A percentile compares a stretch with the other conserved stretches of the same genome.
Evolutionary conservation across 2,113 vertebrate genomes (phyloP).

Genomic region (Ursus arctos): DNA sequence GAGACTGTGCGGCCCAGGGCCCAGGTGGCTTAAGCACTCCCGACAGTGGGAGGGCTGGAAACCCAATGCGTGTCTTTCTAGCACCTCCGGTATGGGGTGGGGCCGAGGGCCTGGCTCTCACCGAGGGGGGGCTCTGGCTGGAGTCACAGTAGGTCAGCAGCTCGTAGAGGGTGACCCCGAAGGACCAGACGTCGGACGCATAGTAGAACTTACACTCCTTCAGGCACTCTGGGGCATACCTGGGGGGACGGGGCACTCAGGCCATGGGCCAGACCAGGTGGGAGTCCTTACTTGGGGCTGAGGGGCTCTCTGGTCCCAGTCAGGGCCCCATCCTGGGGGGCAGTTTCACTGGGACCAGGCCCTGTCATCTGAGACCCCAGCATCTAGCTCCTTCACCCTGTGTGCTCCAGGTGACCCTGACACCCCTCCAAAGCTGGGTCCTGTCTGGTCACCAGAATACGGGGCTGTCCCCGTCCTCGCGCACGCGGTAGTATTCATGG

Average conservation of each 20-base stretch:
- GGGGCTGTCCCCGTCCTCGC: slow-evolving; percentile 95
- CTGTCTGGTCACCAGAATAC: slow-evolving; percentile 93
- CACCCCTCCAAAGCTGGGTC: not conserved
- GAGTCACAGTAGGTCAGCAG: slow-evolving; percentile 93
- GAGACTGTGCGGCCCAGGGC: not conserved
- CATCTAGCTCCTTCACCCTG: not conserved
- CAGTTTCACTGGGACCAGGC: not conserved
- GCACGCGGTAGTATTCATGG: slow-evolving; percentile 93
- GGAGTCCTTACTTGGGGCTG: not conserved
- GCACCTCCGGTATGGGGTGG: fast-evolving
- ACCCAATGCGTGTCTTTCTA: not conserved
- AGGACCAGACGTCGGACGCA: slow-evolving; percentile 96
- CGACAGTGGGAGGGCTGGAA: not conserved
- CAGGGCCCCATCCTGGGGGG: not conserved
- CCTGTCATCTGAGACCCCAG: not conserved
- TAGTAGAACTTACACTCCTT: slow-evolving; percentile 96
- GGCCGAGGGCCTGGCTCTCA: slow-evolving; percentile 74
- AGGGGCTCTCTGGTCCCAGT: not conserved
- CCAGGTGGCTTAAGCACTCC: not conserved
- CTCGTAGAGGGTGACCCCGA: slow-evolving; percentile 96
- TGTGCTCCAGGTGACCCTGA: not conserved
- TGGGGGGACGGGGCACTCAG: slow-evolving; percentile 63
- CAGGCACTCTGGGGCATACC: slow-evolving; percentile 96
- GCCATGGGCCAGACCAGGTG: not conserved
- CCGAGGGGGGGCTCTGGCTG: slow-evolving; percentile 91